Conservation (phyloP, 2,113 vertebrate species). For the Scomber scombrus region DNA sequence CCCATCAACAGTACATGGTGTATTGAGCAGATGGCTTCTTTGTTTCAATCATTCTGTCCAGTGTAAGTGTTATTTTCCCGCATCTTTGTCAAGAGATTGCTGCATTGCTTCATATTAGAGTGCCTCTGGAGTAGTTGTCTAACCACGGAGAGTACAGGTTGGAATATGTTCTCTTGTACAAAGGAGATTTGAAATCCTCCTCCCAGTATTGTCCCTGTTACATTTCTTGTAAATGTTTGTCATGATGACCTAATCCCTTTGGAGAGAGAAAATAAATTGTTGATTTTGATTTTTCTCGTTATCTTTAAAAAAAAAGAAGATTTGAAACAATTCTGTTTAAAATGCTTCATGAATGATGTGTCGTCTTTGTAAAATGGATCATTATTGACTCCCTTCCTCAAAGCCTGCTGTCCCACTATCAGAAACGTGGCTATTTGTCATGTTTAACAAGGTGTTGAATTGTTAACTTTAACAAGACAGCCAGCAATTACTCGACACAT, state of each 20-base stretch:
- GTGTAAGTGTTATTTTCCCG: constrained; percentile 60
- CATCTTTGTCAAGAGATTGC: constrained; percentile 51
- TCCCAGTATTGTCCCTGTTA: constrained; percentile 72
- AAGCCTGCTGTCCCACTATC: background rate
- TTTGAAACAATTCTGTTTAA: background rate
- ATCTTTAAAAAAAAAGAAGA: no score
- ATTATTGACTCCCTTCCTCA: constrained; percentile 10
- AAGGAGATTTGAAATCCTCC: constrained; percentile 68
- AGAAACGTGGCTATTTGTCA: constrained; percentile 60
- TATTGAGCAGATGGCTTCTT: constrained; percentile 56
- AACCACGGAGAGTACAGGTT: constrained; percentile 62
- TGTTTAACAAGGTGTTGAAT: constrained; percentile 76
- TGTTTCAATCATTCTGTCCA: constrained; percentile 52
- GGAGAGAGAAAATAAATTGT: constrained; percentile 81
- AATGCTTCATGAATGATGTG: background rate
- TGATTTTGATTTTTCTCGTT: constrained; percentile 66
- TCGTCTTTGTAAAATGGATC: background rate
- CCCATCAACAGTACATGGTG: constrained; percentile 8
- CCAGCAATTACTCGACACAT: constrained; percentile 69
- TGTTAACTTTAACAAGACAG: constrained; percentile 77
- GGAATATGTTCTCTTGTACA: constrained; percentile 58
- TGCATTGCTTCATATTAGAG: constrained; percentile 74
- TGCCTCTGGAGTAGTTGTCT: constrained; percentile 75
- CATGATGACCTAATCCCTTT: constrained; percentile 68
- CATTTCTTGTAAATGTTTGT: constrained; percentile 79